phyloP scores from a whole-genome alignment of 2,888 invertebrate species.

The Epicampocera succincta region DNA sequence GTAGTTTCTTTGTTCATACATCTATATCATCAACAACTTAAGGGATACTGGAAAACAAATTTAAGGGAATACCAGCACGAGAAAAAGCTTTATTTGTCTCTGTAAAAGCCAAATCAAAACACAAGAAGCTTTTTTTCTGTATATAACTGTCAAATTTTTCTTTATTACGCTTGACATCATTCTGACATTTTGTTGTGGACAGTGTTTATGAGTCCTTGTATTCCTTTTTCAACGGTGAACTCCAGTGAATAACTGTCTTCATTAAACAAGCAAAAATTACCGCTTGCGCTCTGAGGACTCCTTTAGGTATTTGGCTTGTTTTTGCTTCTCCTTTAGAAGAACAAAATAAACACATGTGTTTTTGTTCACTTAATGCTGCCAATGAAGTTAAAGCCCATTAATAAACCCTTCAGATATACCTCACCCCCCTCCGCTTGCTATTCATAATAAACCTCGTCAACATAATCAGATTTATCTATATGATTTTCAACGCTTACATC shows the following conservation, averaged over 20 bases:
- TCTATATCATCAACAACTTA: conserved; percentile 1
- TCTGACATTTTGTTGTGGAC: conserved; percentile 16
- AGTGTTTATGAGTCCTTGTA: background rate
- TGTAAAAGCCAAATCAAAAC: background rate
- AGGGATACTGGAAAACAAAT: conserved; percentile 26
- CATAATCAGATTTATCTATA: conserved; percentile 1
- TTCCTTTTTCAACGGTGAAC: background rate
- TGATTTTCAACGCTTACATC: background rate
- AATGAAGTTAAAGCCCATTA: conserved; percentile 52
- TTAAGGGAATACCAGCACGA: conserved; percentile 30
- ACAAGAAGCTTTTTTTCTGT: conserved; percentile 31
- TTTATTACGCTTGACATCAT: background rate
- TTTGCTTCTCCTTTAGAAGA: conserved; percentile 2
- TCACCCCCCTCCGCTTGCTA: conserved; percentile 1
- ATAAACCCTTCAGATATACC: conserved; percentile 49
- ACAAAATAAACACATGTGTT: conserved; percentile 33
- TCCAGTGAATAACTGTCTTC: background rate
- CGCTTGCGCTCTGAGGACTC: conserved; percentile 1
- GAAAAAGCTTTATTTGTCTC: conserved; percentile 27
- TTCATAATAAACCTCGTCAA: background rate
- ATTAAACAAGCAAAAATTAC: background rate
- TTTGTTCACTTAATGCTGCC: conserved; percentile 37
- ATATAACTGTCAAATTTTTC: conserved; percentile 3
- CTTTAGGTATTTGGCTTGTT: background rate
- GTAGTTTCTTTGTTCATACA: background rate